Conservation (phyloP, 2,113 vertebrate species). For the Leucopsar rothschildi region DNA sequence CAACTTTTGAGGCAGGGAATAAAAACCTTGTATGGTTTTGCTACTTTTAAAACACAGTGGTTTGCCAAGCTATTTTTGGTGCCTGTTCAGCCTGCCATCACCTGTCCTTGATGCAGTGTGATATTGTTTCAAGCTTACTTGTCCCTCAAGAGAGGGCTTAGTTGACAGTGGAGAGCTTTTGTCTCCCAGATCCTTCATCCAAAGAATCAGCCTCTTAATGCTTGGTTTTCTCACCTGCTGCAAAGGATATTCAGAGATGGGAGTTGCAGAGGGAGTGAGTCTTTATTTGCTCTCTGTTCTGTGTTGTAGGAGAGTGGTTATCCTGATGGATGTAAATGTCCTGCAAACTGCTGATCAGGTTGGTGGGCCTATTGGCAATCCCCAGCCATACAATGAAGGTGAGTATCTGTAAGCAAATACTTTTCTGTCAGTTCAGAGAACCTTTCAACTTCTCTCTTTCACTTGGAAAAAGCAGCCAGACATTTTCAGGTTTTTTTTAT, state of each 20-base stretch:
- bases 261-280: background rate
- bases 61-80: background rate
- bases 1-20: background rate
- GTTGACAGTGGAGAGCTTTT: background rate
- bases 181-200: background rate
- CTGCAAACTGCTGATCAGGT: slow-evolving; percentile 81
- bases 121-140: background rate
- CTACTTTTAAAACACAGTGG: background rate
- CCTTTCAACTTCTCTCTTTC: background rate
- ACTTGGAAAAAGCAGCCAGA: background rate
- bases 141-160: background rate
- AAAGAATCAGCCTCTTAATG: background rate
- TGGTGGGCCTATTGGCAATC: slow-evolving; percentile 85
- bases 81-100: background rate
- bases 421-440: background rate
- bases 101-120: background rate
- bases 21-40: background rate
- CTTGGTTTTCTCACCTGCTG: background rate
- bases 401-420: slow-evolving; percentile 6
- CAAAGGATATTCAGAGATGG: background rate
- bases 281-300: background rate
- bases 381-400: slow-evolving; percentile 88
- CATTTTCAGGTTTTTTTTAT: background rate
- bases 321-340: slow-evolving; percentile 90
- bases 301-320: slow-evolving; percentile 83